A percentile compares a stretch with the other conserved stretches of the same genome.
phyloP scores from a whole-genome alignment of 2,888 invertebrate species.

The Agrotis ipsilon region DNA sequence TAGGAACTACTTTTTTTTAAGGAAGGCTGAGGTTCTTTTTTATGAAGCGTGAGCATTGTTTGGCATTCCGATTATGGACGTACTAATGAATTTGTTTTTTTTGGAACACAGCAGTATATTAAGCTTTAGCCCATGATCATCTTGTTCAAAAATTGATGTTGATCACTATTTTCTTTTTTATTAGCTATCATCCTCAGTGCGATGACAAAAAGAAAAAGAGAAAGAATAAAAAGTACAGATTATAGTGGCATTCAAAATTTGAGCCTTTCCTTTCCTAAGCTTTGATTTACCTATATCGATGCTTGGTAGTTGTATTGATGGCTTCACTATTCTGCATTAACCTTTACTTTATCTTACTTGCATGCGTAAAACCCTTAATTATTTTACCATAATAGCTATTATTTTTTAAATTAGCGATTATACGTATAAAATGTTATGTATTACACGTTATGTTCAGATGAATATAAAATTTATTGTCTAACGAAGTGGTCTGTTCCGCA shows the following conservation, averaged over 20 bases:
- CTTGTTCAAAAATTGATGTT: too few species aligned
- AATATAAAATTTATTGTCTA: constrained; percentile 53
- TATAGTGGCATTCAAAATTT: not conserved
- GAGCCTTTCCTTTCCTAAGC: too few species aligned
- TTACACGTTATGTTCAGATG: constrained; percentile 12
- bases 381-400: not conserved
- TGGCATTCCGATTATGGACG: not conserved
- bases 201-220: not conserved
- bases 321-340: not conserved
- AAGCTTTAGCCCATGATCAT: too few species aligned
- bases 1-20: too few species aligned
- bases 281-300: too few species aligned
- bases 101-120: not conserved
- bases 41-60: too few species aligned
- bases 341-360: not conserved
- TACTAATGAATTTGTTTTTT: not conserved
- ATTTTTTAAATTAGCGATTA: not conserved
- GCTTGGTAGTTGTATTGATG: not conserved
- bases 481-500: constrained; percentile 70
- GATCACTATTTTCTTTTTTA: not conserved
- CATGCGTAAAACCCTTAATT: not conserved
- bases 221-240: too few species aligned
- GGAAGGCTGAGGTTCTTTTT: too few species aligned
- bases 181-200: not conserved
- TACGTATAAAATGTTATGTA: constrained; percentile 25